Percentiles rank a stretch among this genome's conserved stretches.
phyloP scores from a whole-genome alignment of 2,113 vertebrate species.

The Okapia johnstoni region DNA sequence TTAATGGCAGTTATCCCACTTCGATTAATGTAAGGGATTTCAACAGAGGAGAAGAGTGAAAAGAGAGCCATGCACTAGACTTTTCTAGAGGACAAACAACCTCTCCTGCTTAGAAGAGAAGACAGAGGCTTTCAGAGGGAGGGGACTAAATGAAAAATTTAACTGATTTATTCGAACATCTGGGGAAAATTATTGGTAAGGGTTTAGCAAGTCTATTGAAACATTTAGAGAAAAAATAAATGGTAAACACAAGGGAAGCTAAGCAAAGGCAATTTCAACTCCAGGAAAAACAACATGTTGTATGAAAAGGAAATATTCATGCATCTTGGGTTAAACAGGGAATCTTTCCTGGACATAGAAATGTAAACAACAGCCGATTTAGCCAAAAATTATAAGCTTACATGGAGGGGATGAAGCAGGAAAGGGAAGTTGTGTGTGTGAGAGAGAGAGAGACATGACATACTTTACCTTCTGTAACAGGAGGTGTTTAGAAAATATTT shows the following conservation, averaged over 20 bases:
- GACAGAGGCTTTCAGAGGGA: not conserved
- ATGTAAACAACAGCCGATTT: not conserved
- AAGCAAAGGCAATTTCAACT: not conserved
- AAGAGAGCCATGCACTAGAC: not conserved
- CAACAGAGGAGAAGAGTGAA: not conserved
- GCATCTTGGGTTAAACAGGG: not conserved
- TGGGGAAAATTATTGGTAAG: not conserved
- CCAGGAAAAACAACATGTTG: not conserved
- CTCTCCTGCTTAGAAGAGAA: no score
- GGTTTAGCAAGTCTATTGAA: not conserved
- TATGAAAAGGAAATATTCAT: not conserved
- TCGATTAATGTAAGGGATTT: not conserved
- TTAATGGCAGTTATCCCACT: not conserved
- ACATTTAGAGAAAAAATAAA: not conserved
- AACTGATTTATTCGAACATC: not conserved
- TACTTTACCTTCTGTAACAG: not conserved
- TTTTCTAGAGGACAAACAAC: not conserved
- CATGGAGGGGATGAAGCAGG: not conserved
- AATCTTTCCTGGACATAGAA: not conserved
- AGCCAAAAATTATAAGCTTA: not conserved
- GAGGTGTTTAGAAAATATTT: not conserved
- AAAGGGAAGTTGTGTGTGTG: not conserved
- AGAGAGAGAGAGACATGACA: not conserved
- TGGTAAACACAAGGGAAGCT: not conserved
- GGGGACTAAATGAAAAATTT: not conserved